Evolutionary conservation across 2,797 vertebrate genomes (phyloP), one percentile per base, ranked within the genome.

Genomic region (Anableps anableps): DNA sequence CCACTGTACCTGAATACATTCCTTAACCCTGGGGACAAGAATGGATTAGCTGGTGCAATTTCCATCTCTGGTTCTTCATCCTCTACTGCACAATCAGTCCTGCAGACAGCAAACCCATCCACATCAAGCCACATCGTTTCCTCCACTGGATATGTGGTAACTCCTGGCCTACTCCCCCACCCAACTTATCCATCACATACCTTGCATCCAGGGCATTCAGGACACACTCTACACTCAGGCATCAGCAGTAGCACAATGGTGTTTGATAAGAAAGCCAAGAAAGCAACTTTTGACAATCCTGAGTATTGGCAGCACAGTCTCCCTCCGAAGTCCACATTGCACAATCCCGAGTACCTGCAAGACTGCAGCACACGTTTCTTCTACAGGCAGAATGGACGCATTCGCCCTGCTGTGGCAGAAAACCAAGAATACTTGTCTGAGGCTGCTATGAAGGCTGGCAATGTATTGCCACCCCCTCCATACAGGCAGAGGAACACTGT

Each of bases 291-390:
- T 92, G 98, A 99, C 96, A 99, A 99, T 97, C 99, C 98, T 19
- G 98, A 99, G 92, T 99, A 99, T 95, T 99, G 98, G 99, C 98
- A 99, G 92, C 98, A 99, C 96, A 99, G 98, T 94, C 96, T 99
- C 92, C 99, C 98, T 26, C 98, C 97, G 0, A 97, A 98, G 88
- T 97, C 97, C 94, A 97, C 96, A 75, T 94, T 99, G 72, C 98
- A 98, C 93, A 98, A 98, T 93, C 98, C 98, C 0, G 98, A 99
- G 95, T 99, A 98, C 95, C 97, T 99, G 95, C 98, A 99, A 95
- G 98, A 99, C 95, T 99, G 98, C 97, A 98, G 97, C 97, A 98
- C 99, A 86, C 99, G 98, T 88, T 99, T 98, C 94, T 99, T 99
- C 95, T 99, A 99, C 96, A 96, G 98, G 91, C 99, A 99, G 93